A percentile compares a stretch with the other conserved stretches of the same genome.
These are phyloP conservation scores for Eulithis prunata DNA, from an alignment of 2,888 invertebrate genomes.

Conservation along the genomic window DNA sequence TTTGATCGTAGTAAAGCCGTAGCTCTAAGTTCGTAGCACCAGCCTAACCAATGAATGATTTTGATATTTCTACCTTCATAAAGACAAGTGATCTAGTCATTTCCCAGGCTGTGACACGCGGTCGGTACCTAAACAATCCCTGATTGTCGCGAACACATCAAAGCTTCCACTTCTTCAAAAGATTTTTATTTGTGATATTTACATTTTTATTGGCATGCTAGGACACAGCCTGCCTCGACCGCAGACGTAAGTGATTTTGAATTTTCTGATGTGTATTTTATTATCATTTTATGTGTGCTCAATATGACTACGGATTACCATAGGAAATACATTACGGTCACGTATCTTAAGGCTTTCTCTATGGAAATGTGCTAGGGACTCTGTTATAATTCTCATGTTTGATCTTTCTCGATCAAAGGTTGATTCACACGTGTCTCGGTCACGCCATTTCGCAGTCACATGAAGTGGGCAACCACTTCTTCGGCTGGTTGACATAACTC, in stretches of 20 bases:
- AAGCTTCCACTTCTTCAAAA: constrained; percentile 78
- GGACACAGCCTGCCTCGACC: constrained; percentile 76
- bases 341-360: constrained; percentile 55
- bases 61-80: too few species aligned
- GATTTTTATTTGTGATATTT: constrained; percentile 81
- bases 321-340: constrained; percentile 71
- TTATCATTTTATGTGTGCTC: constrained; percentile 81
- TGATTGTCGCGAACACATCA: constrained; percentile 74
- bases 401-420: constrained; percentile 10
- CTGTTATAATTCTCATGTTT: constrained; percentile 39
- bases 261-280: constrained; percentile 84
- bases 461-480: too few species aligned
- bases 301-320: constrained; percentile 77
- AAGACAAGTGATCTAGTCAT: constrained; percentile 12
- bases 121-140: constrained; percentile 59
- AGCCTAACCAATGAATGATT: too few species aligned
- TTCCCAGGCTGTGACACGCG: constrained; percentile 6
- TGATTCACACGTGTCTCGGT: too few species aligned
- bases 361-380: constrained; percentile 51
- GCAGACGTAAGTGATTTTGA: constrained; percentile 84
- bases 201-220: constrained; percentile 83
- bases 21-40: too few species aligned
- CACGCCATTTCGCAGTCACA: too few species aligned
- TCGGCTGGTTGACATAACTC: too few species aligned
- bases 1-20: too few species aligned